A percentile compares a stretch with the other conserved stretches of the same genome.
Conservation (phyloP, 2,797 vertebrate genomes). For the Danio kyathit region DNA sequence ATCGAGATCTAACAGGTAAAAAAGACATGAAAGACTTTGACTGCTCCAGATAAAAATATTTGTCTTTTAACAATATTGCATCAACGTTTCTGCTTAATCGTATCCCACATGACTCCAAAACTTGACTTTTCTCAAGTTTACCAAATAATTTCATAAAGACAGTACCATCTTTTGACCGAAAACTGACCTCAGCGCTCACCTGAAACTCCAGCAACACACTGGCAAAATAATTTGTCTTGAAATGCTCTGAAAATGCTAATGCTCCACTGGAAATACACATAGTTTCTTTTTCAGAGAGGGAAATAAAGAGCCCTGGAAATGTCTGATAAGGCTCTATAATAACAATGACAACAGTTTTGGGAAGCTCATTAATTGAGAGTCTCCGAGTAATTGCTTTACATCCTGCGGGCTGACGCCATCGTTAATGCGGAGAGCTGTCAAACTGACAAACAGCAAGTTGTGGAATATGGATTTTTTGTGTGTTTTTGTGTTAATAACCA, state of each 20-base stretch:
- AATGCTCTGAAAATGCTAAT: conserved; percentile 67
- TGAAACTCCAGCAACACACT: conserved; percentile 59
- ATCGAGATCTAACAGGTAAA: not conserved
- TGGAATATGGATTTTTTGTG: conserved; percentile 81
- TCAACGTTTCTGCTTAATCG: not conserved
- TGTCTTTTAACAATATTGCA: conserved; percentile 54
- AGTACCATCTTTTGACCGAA: conserved; percentile 13
- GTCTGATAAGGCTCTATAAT: conserved; percentile 83
- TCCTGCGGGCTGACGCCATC: conserved; percentile 80
- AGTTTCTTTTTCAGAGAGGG: conserved; percentile 69
- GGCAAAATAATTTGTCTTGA: conserved; percentile 55
- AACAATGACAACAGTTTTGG: conserved; percentile 82
- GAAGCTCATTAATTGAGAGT: conserved; percentile 86
- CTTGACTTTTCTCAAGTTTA: too few relatives aligned
- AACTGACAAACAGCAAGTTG: conserved; percentile 85
- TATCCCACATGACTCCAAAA: too few relatives aligned
- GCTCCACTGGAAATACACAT: conserved; percentile 68
- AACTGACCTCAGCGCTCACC: conserved; percentile 63
- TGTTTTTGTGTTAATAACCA: conserved; percentile 81
- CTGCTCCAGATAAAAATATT: conserved; percentile 63
- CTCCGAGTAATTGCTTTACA: conserved; percentile 81
- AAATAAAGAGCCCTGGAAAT: conserved; percentile 74
- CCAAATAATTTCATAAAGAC: conserved; percentile 19
- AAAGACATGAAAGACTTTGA: conserved; percentile 55
- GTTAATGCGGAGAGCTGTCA: conserved; percentile 84